Base-by-base conservation (phyloP, 1,140 invertebrate species). In the Pseudachorutes palmiensis region DNA sequence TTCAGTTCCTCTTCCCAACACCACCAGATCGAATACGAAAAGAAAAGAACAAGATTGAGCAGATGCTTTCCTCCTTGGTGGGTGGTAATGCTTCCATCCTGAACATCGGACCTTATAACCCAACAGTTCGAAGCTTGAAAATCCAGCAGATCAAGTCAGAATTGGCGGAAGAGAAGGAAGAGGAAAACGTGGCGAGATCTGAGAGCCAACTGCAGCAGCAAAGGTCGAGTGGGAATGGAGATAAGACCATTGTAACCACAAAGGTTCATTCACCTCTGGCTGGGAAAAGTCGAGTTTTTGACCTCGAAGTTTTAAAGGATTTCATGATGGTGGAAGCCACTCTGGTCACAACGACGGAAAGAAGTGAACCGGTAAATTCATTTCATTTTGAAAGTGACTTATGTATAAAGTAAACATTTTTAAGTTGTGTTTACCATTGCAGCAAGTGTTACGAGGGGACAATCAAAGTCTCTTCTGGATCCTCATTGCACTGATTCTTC, bases 401-500 rank as follows among this genome's bases (percentile, higher is more conserved):
- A n/a, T n/a, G n/a, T n/a, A n/a, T n/a, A n/a, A n/a, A n/a, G n/a
- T n/a, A n/a, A n/a, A n/a, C n/a, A n/a, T n/a, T n/a, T n/a, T n/a
- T n/a, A n/a, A n/a, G n/a, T n/a, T n/a, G n/a, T 41, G 5, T 41
- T 41, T 41, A 29, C 32, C 45, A 36, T 65, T 69, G 0, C 32
- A 72, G 71, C 66, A 68, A 64, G 22, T 67, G 24, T 70, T 64
- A 24, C 45, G 59, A 55, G 72, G 68, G n/a, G 72, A 73, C 58
- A 73, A 68, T 33, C 51, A 64, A 57, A 59, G 61, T n/a, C 31
- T 73, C 26, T 73, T 73, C 41, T 73, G 72, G 72, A 62, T 73
- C 22, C 61, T 73, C 12, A 70, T 73, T 22, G 28, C 65, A 2
- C 70, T 73, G 22, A 29, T 73, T 29, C 48, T 73, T 22, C 51